phyloP scores from a whole-genome alignment of 2,888 invertebrate genomes.

The Tachystola acroxantha region DNA sequence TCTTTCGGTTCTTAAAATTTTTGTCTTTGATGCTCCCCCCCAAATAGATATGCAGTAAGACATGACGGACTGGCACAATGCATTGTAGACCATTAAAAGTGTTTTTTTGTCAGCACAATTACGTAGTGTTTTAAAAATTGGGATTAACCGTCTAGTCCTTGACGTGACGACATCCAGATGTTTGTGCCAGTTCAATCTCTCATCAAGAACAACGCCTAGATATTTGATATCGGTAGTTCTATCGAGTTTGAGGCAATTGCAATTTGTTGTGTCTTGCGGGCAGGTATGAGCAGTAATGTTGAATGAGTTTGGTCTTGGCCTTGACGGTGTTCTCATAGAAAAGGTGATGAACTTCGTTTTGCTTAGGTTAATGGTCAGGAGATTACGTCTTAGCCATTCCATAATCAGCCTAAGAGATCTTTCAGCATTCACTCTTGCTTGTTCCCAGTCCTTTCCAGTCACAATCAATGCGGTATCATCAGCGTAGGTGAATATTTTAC shows the following conservation, averaged over 20 bases:
- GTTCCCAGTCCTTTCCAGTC: background rate
- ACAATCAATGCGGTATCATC: background rate
- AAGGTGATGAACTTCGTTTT: conserved; percentile 3
- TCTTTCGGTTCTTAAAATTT: background rate
- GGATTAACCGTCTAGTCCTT: background rate
- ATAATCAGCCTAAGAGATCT: background rate
- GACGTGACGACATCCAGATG: background rate
- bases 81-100: background rate
- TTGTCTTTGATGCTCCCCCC: background rate
- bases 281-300: background rate
- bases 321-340: background rate
- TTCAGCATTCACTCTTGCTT: background rate
- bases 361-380: background rate
- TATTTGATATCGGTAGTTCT: background rate
- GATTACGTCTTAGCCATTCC: background rate
- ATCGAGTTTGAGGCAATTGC: background rate
- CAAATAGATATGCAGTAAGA: background rate
- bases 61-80: background rate
- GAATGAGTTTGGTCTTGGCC: background rate
- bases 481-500: background rate
- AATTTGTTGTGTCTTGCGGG: background rate
- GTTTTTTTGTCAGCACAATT: background rate
- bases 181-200: background rate
- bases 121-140: background rate
- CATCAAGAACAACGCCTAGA: background rate